phyloP scores from a whole-genome alignment of 1,140 invertebrate genomes.

The Drosophila albomicans region DNA sequence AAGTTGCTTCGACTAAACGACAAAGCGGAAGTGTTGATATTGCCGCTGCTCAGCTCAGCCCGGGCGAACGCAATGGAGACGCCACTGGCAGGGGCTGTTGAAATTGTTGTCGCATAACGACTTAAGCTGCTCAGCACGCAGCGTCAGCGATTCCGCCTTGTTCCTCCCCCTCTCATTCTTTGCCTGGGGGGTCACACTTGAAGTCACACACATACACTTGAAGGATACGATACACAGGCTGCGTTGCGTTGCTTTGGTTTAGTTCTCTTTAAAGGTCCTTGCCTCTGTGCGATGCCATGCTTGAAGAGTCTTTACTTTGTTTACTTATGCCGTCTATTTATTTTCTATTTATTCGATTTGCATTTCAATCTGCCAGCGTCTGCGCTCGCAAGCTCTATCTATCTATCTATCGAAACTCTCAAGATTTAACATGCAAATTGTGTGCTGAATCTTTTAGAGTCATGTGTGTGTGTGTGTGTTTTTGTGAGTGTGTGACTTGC shows the following conservation, averaged over 20 bases:
- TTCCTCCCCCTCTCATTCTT: constrained; percentile 6
- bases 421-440: constrained; percentile 69
- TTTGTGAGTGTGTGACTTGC: constrained; percentile 16
- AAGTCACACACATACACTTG: constrained; percentile 48
- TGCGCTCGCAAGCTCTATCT: constrained; percentile 42
- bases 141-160: constrained; percentile 65
- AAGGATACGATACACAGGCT: constrained; percentile 33
- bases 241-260: constrained; percentile 30
- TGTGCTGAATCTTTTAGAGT: constrained; percentile 8
- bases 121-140: constrained; percentile 75
- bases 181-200: constrained; percentile 53
- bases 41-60: constrained; percentile 47
- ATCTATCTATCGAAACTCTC: constrained; percentile 35
- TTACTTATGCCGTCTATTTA: constrained; percentile 73
- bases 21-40: constrained; percentile 76
- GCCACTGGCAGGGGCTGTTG: constrained; percentile 25
- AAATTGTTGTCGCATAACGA: constrained; percentile 78
- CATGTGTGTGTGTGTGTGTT: neutral
- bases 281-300: constrained; percentile 24
- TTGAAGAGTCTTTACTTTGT: constrained; percentile 47
- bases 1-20: constrained; percentile 45
- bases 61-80: neutral
- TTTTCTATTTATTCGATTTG: constrained; percentile 82
- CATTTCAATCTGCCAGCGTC: constrained; percentile 68
- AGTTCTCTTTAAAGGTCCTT: constrained; percentile 58